Percentiles rank a stretch among this genome's conserved stretches.
Conservation (phyloP, 2,888 invertebrate genomes). For the Zygaena filipendulae region DNA sequence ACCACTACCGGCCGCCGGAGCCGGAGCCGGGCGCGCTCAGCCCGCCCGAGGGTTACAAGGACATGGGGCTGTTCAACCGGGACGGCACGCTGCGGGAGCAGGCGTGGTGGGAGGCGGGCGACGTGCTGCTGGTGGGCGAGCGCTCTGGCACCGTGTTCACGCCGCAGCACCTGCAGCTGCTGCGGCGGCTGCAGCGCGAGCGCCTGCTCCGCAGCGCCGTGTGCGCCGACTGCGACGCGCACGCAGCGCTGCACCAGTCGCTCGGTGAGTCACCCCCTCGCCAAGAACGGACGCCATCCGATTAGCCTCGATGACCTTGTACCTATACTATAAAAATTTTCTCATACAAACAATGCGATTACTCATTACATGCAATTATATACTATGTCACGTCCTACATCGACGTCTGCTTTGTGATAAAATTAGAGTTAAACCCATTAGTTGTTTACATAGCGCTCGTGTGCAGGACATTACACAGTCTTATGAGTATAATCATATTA, state of each 20-base stretch:
- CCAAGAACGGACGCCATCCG: constrained; percentile 34
- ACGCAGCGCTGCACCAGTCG: constrained; percentile 54
- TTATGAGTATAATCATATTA: no score
- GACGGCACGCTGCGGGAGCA: constrained; percentile 67
- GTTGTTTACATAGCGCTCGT: no score
- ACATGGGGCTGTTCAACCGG: constrained; percentile 75
- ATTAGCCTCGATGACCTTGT: no score
- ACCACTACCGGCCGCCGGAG: constrained; percentile 76
- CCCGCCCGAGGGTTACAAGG: constrained; percentile 93
- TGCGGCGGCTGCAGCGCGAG: constrained; percentile 72
- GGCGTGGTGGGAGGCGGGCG: constrained; percentile 68
- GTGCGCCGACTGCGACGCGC: constrained; percentile 61
- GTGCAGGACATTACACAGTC: no score
- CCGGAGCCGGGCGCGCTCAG: constrained; percentile 87
- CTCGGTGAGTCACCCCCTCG: constrained; percentile 52
- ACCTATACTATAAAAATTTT: no score
- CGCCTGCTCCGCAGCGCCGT: constrained; percentile 66
- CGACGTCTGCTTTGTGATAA: no score
- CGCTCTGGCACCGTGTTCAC: constrained; percentile 71
- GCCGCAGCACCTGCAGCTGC: constrained; percentile 73
- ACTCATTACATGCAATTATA: no score
- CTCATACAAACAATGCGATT: no score
- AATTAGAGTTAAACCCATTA: no score
- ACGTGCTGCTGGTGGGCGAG: constrained; percentile 67
- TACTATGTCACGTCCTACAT: no score